Evolutionary conservation across 1,140 invertebrate genomes (phyloP).

Genomic region (Zaprionus africanus): DNA sequence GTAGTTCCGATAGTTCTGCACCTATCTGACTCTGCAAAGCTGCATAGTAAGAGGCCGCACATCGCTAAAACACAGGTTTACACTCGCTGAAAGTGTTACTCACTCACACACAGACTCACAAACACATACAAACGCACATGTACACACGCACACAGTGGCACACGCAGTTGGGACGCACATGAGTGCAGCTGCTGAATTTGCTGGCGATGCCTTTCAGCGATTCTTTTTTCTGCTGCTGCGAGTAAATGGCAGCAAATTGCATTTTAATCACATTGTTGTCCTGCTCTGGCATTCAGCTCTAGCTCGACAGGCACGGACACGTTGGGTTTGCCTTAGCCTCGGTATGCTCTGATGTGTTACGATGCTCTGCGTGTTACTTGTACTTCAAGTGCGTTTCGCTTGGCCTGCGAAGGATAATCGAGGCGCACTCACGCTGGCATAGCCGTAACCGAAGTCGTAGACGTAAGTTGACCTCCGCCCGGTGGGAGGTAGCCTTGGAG

Average conservation of each 20-base stretch:
- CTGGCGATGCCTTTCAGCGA: constrained; percentile 3
- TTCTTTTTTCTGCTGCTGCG: constrained; percentile 33
- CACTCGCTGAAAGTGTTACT: too few species aligned
- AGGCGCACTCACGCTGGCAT: not conserved
- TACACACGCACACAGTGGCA: not conserved
- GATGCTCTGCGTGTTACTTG: not conserved
- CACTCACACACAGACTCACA: not conserved
- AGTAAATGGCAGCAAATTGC: constrained; percentile 78
- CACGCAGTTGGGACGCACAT: not conserved
- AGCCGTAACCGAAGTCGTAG: not conserved
- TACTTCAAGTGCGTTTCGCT: not conserved
- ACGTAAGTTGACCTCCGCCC: not conserved
- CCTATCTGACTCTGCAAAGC: not conserved
- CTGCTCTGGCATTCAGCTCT: constrained; percentile 34
- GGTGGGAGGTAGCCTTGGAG: not conserved
- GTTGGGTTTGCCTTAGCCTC: not conserved
- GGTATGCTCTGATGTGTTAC: not conserved
- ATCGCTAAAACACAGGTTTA: not conserved
- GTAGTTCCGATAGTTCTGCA: not conserved
- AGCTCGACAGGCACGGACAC: constrained; percentile 1
- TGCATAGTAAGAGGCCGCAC: not conserved
- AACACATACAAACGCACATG: too few species aligned
- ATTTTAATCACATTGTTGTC: constrained; percentile 79
- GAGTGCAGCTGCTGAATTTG: not conserved
- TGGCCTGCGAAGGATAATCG: not conserved